Base-by-base conservation (phyloP, 1,140 invertebrate species). In the Lycorma delicatula region DNA sequence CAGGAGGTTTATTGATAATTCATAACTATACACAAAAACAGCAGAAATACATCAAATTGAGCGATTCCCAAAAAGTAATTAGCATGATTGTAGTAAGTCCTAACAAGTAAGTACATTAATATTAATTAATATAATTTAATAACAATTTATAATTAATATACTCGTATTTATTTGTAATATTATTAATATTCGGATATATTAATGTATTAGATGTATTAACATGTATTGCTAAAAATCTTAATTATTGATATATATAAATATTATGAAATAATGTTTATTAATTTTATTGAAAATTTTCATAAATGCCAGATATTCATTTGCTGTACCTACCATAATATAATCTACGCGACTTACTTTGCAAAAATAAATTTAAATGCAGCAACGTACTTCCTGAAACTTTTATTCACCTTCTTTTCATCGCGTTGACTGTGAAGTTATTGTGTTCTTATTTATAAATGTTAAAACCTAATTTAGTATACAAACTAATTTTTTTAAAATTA, bases 1-100 rank as follows among this genome's bases (percentile, higher is more conserved):
- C 81, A 23, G 83, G 84, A 11, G 79, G 79, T 54, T 79, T 81
- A 5, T 70, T 87, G 25, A 74, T 79, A 1, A 66, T 85, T 46
- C 82, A 87, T 58, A 81, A 86, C 66, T 75, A 77, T 57, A 60
- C 63, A 7, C 71, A 77, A 55, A 60, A 63, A 58, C 62, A 64
- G 11, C 76, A 77, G 56, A 69, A 61, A 51, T 66, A 75, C 13
- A 69, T 76, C 55, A 62, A 67, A 46, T 63, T 81, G 60, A 54
- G 76, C 65, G 71, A 77, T 67, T 78, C 77, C 29, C 65, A 62
- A 34, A 64, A 71, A 56, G 65, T 72, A 50, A 67, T 80, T 26
- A 80, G 76, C 56, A 75, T 79, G n/a, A 73, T 86, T 51, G 71
- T 75, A 0, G 68, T 86, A 6, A 75, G 81, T 16, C 79, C 80